Conservation (phyloP, 2,113 vertebrate genomes). For the Pavo muticus region DNA sequence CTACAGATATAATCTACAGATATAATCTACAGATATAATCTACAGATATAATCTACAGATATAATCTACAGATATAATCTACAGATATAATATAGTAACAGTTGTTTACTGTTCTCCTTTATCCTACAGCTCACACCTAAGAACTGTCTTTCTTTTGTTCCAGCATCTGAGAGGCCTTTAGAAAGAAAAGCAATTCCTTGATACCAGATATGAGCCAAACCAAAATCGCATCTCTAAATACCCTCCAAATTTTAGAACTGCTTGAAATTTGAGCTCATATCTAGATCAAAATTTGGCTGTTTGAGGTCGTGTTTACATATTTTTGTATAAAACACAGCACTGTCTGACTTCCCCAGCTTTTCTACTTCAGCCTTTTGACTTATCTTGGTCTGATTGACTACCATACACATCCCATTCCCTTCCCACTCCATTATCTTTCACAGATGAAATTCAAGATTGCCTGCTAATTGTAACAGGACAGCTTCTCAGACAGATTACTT, state of each 20-base stretch:
- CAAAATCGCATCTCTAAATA: conserved; percentile 12
- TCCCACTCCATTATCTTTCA: conserved; percentile 8
- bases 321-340: conserved; percentile 6
- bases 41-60: not conserved
- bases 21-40: not conserved
- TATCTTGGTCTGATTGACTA: conserved; percentile 9
- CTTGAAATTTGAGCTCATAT: not conserved
- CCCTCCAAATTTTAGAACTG: not conserved
- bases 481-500: conserved; percentile 74
- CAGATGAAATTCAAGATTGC: conserved; percentile 74
- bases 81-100: not conserved
- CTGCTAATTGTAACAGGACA: conserved; percentile 64
- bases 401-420: not conserved
- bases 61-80: not conserved
- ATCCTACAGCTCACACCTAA: not conserved
- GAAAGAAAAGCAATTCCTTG: not conserved
- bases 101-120: not conserved
- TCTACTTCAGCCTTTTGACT: not conserved
- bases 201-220: not conserved
- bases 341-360: not conserved
- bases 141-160: conserved; percentile 11
- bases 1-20: not conserved
- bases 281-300: not conserved
- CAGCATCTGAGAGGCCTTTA: conserved; percentile 19
- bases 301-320: not conserved